These are phyloP conservation scores for Didymodactylos carnosus DNA, from an alignment of 2,888 invertebrate species.

Conservation along the genomic window DNA sequence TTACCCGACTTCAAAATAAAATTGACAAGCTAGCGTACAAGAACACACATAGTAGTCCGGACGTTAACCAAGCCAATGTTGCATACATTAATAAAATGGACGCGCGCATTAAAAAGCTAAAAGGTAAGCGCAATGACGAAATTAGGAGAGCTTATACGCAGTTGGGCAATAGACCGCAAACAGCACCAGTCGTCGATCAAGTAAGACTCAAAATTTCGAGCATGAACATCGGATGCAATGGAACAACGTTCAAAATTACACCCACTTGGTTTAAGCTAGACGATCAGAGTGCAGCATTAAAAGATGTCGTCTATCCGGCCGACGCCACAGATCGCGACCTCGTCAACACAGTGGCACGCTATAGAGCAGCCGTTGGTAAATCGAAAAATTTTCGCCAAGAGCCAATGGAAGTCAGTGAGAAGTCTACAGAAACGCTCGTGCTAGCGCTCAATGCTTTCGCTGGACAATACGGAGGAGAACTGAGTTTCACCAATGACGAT, in stretches of 20 bases:
- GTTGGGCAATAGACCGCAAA: not conserved
- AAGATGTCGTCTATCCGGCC: not conserved
- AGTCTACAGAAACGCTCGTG: not conserved
- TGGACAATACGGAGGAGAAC: not conserved
- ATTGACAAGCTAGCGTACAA: not conserved
- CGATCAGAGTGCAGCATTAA: not conserved
- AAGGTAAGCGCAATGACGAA: not conserved
- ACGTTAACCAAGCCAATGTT: not conserved
- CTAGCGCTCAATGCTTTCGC: not conserved
- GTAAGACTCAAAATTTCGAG: not conserved
- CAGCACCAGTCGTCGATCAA: not conserved
- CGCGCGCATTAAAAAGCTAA: not conserved
- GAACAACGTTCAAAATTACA: not conserved
- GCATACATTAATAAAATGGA: not conserved
- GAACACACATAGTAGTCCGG: not conserved
- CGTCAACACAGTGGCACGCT: not conserved
- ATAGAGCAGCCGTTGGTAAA: not conserved
- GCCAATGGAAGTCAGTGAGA: not conserved
- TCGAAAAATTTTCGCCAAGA: not conserved
- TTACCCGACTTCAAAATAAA: not conserved
- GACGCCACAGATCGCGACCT: not conserved
- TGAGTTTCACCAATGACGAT: not conserved
- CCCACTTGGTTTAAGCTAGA: not conserved
- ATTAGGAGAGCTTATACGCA: not conserved
- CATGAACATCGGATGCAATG: not conserved